phyloP scores from a whole-genome alignment of 1,140 invertebrate genomes.

The Dysdera silvatica region DNA sequence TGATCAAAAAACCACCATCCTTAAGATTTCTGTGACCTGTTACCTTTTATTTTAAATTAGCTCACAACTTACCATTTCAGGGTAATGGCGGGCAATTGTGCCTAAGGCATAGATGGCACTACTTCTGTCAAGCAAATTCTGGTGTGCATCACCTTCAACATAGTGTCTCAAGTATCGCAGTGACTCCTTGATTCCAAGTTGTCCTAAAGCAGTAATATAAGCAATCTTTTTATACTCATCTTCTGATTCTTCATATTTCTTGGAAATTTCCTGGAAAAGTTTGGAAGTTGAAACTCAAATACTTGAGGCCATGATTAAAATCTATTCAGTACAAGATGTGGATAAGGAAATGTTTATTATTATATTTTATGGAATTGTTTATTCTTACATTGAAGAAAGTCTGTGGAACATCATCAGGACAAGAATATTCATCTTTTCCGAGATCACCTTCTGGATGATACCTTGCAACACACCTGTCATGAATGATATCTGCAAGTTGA shows the following conservation, averaged over 20 bases:
- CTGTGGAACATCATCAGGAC: slow-evolving; percentile 4
- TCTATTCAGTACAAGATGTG: too few species aligned
- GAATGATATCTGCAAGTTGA: slow-evolving; percentile 5
- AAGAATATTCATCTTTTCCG: neutral
- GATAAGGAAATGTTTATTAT: neutral
- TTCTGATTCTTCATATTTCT: neutral
- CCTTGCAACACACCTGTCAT: slow-evolving; percentile 15
- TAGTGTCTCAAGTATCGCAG: slow-evolving; percentile 16
- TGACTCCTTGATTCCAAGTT: slow-evolving; percentile 17
- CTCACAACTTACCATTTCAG: slow-evolving; percentile 9
- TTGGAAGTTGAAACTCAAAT: neutral
- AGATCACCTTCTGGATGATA: slow-evolving; percentile 1
- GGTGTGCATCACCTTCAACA: neutral
- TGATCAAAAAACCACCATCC: too few species aligned
- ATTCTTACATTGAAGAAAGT: slow-evolving; percentile 24
- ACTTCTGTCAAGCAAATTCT: neutral
- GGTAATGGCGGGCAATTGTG: slow-evolving; percentile 13
- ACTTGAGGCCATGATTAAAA: neutral
- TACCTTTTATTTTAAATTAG: neutral
- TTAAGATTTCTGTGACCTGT: too few species aligned
- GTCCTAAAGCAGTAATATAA: slow-evolving; percentile 17
- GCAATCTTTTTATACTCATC: slow-evolving; percentile 9
- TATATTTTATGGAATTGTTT: neutral
- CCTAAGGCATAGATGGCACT: slow-evolving; percentile 16
- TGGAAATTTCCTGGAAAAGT: slow-evolving; percentile 17